These are phyloP conservation scores for Nestor notabilis DNA, from an alignment of 2,113 vertebrate genomes.

Conservation along the genomic window DNA sequence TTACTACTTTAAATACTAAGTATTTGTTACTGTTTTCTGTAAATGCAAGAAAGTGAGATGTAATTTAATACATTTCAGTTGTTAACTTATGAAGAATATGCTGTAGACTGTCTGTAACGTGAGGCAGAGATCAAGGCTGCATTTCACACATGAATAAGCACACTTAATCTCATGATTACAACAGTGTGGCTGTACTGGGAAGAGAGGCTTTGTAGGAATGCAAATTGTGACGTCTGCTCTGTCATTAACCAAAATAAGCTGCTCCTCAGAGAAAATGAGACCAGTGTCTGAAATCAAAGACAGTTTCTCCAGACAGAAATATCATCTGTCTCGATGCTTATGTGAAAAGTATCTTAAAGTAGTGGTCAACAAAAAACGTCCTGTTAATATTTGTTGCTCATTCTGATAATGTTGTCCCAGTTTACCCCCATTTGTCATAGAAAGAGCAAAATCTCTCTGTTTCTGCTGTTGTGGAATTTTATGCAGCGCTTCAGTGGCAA, in stretches of 20 bases:
- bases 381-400: background rate
- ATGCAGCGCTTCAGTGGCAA: background rate
- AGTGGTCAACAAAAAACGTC: background rate
- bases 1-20: slow-evolving; percentile 23
- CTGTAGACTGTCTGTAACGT: slow-evolving; percentile 50
- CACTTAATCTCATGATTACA: slow-evolving; percentile 78
- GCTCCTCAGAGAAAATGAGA: slow-evolving; percentile 13
- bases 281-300: background rate
- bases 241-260: slow-evolving; percentile 44
- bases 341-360: background rate
- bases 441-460: background rate
- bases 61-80: slow-evolving; percentile 72
- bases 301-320: background rate
- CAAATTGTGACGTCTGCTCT: slow-evolving; percentile 23
- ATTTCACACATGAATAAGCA: slow-evolving; percentile 82
- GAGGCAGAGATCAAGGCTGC: slow-evolving; percentile 79
- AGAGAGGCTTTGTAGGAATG: background rate
- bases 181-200: slow-evolving; percentile 66
- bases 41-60: slow-evolving; percentile 42
- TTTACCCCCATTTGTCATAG: accelerated
- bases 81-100: slow-evolving; percentile 64
- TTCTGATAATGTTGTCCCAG: background rate
- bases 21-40: slow-evolving; percentile 52
- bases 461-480: background rate
- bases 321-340: background rate